phyloP scores from a whole-genome alignment of 2,113 vertebrate genomes.

The Grus americana region DNA sequence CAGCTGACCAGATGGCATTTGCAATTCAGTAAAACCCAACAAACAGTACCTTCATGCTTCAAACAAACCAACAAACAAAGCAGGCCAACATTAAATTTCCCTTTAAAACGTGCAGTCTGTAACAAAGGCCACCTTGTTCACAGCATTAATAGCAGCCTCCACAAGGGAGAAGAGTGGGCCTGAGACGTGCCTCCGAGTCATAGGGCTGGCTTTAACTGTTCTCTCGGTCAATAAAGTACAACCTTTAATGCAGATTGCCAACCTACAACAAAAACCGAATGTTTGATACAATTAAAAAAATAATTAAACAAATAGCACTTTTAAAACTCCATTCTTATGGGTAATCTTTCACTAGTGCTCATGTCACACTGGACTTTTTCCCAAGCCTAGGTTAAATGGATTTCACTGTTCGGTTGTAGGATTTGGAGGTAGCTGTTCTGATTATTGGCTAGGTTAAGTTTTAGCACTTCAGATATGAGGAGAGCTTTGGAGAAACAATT shows the following conservation, averaged over 20 bases:
- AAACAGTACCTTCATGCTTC: not conserved
- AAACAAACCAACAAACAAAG: not conserved
- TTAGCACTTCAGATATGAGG: not conserved
- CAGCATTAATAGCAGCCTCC: not conserved
- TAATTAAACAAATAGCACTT: not conserved
- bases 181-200: not conserved
- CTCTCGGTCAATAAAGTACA: not conserved
- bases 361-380: not conserved
- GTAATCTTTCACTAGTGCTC: not conserved
- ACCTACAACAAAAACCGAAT: not conserved
- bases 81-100: not conserved
- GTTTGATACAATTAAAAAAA: not conserved
- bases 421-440: not conserved
- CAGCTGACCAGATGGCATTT: not conserved
- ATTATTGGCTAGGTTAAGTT: not conserved
- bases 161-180: not conserved
- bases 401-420: not conserved
- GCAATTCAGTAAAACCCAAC: not conserved
- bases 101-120: not conserved
- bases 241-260: not conserved
- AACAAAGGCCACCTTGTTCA: not conserved
- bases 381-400: not conserved
- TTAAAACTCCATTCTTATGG: fast-evolving
- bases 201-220: not conserved
- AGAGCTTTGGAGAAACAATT: not conserved